Conservation (phyloP, 2,888 invertebrate genomes). For the Horisme vitalbata region DNA sequence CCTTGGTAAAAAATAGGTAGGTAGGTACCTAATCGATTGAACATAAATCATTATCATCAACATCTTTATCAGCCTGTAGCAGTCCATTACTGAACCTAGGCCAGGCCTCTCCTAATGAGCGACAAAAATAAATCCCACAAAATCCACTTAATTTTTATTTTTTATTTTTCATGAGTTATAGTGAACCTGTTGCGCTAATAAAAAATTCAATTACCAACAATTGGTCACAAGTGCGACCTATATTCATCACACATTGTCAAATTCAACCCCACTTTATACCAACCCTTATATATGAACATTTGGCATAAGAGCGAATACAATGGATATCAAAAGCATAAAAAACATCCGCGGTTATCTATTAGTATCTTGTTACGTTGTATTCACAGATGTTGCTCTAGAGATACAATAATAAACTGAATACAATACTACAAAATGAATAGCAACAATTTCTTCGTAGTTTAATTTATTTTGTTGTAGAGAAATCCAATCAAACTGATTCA, state of each 20-base stretch:
- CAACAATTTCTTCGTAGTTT: too few species aligned
- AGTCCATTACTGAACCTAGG: too few species aligned
- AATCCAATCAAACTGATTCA: too few species aligned
- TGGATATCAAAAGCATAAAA: conserved; percentile 72
- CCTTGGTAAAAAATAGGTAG: too few species aligned
- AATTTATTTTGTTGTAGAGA: too few species aligned
- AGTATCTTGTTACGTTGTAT: conserved; percentile 79
- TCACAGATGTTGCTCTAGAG: conserved; percentile 63
- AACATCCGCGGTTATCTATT: conserved; percentile 81
- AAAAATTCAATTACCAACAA: conserved; percentile 73
- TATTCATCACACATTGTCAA: conserved; percentile 52
- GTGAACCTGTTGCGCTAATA: conserved; percentile 58
- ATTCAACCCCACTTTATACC: conserved; percentile 48
- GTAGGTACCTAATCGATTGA: too few species aligned
- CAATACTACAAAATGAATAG: neutral
- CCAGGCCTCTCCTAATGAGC: too few species aligned
- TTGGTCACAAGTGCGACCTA: conserved; percentile 72
- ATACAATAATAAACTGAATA: neutral
- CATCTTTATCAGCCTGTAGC: too few species aligned
- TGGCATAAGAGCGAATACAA: conserved; percentile 69
- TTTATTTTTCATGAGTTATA: conserved; percentile 5
- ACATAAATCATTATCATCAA: too few species aligned
- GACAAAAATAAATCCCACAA: too few species aligned
- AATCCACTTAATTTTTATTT: neutral
- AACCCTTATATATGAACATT: conserved; percentile 77